Base-by-base conservation (phyloP, 2,797 vertebrate genomes). In the Lutra lutra region DNA sequence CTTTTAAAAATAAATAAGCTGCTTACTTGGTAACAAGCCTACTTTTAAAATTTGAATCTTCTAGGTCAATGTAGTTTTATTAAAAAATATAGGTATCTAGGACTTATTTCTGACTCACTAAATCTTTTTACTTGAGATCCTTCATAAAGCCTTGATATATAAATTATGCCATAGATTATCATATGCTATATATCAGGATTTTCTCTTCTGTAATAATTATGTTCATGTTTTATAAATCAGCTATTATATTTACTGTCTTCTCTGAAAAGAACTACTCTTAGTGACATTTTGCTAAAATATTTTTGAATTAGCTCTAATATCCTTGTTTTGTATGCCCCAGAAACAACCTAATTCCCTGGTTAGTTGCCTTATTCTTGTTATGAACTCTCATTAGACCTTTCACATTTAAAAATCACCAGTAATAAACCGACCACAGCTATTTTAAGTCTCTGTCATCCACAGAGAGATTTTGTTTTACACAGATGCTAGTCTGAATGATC, bases 401-500 rank as follows among this genome's bases (percentile, higher is more conserved):
- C 40, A 95, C 23, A 85, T 91, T 96, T 91, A 56, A 98, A 93
- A 94, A 72, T 75, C 62, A 87, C 85, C 72, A 72, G 21, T 94
- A 96, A 86, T 70, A 95, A 97, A 83, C 78, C 79, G 89, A 73
- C 62, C 62, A 93, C 54, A 93, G 51, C 54, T 82, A 86, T 75
- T 90, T 96, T 80, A 97, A 66, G 20, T 64, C 38, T 94, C 56
- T 89, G 20, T 92, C 80, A 91, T 18, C 84, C 94, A 80, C 3
- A 72, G 32, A 73, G 27, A 96, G 75, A 95, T 77, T 66, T 9
- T 92, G 29, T 84, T 92, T 86, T 56, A 96, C 6, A 35, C 4
- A 75, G 29, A 78, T 70, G 48, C 54, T 88, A 86, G 51, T 88
- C 46, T 92, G 62, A 95, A 95, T 60, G 38, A 38, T 95, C 40